Evolutionary conservation across 1,140 invertebrate genomes (phyloP), one percentile per base, ranked within the genome.

Genomic region (Eriosoma lanigerum): DNA sequence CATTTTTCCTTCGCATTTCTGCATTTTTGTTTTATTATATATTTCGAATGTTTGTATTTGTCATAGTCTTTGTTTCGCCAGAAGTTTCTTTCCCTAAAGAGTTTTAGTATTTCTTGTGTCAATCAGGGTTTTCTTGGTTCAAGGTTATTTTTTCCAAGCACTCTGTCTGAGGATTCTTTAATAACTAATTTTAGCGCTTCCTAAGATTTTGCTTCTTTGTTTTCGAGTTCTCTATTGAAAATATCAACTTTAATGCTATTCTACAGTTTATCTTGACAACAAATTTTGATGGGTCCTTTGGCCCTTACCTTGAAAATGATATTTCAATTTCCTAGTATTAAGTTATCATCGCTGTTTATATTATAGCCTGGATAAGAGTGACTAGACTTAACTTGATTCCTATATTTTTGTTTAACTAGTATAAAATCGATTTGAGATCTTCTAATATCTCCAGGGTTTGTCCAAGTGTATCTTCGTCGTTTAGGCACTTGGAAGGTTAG

Each of bases 401-500:
- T 81, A 62, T 83, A 86, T n/a, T 84, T 73, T 50, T 82, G 81
- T 29, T 84, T 84, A 6, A 85, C 83, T 50, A 84, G 58, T 0
- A 86, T 83, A 73, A 82, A 86, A 75, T 86, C 85, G 64, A 86
- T 86, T 81, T 85, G 85, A 81, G 85, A 86, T 80, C 85, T 76
- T 12, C 84, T 81, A 29, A 84, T 82, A 80, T 86, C 83, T 24
- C 38, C 29, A 21, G 85, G 85, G n/a, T n/a, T n/a, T n/a, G n/a
- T 86, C 84, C 85, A 86, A 6, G 85, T 86, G 60, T 84, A 86
- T 60, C 85, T 66, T 46, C 84, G 60, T 70, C 84, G 68, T 19
- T 83, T 82, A n/a, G 82, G 85, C 75, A 84, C 21, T 70, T 85
- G 82, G 72, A 84, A 86, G 29, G 56, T 86, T 86, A 24, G 81